Evolutionary conservation across 2,797 vertebrate genomes (phyloP).

Genomic region (Chloroceryle amazona): DNA sequence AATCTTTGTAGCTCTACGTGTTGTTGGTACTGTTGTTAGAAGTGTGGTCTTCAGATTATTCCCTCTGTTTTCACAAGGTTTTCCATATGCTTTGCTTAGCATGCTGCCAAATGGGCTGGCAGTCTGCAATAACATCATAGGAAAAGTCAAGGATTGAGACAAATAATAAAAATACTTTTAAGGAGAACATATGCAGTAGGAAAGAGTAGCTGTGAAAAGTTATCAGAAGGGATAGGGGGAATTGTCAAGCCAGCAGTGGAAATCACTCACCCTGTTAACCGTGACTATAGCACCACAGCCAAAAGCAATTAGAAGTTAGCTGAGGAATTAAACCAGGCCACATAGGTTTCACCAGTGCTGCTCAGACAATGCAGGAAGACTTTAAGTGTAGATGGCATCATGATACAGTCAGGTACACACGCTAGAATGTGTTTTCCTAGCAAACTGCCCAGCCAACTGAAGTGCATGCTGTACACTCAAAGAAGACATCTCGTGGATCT

Average conservation of each 20-base stretch:
- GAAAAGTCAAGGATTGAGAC: background rate
- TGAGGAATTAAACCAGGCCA: background rate
- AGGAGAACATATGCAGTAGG: background rate
- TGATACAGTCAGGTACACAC: rapidly evolving
- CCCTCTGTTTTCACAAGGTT: background rate
- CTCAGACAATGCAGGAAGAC: background rate
- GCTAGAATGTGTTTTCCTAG: background rate
- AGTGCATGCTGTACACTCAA: background rate
- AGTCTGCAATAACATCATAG: background rate
- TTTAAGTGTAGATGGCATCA: background rate
- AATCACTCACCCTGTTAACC: background rate
- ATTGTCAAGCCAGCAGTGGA: background rate
- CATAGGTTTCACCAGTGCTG: background rate
- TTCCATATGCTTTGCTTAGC: background rate
- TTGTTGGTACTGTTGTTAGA: background rate
- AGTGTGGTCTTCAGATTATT: background rate
- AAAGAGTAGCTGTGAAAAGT: background rate
- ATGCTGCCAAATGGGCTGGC: background rate
- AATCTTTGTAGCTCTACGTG: background rate
- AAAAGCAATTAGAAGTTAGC: background rate
- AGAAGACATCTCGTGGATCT: background rate
- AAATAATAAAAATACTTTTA: background rate
- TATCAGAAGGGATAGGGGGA: background rate
- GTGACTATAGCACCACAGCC: background rate
- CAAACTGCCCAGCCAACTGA: background rate